phyloP scores from a whole-genome alignment of 2,797 vertebrate genomes.

The Acrossocheilus fasciatus region DNA sequence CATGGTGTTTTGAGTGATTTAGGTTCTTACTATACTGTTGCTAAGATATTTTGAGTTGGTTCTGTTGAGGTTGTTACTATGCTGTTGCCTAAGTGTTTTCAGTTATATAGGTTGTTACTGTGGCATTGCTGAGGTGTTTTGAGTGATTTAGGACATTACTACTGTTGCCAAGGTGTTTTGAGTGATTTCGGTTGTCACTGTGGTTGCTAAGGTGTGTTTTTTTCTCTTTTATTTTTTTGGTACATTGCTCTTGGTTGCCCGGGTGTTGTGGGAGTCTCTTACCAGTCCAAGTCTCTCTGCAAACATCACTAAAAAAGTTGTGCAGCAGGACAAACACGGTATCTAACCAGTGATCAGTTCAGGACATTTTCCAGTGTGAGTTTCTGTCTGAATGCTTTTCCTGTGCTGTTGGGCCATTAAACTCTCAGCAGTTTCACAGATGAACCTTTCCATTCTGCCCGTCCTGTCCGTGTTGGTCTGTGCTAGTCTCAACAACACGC shows the following conservation, averaged over 20 bases:
- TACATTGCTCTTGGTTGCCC: not conserved
- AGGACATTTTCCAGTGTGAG: not conserved
- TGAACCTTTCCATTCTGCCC: slow-evolving; percentile 25
- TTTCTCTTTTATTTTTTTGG: no score
- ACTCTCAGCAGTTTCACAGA: slow-evolving; percentile 42
- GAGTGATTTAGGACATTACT: not conserved
- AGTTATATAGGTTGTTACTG: not conserved
- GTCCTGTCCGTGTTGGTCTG: slow-evolving; percentile 20
- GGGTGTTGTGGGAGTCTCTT: not conserved
- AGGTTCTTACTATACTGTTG: not conserved
- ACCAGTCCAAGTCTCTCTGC: slow-evolving; percentile 4
- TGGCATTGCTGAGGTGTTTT: not conserved
- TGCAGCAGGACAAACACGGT: not conserved
- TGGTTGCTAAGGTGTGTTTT: not conserved
- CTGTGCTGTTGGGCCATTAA: slow-evolving; percentile 3
- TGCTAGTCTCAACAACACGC: slow-evolving; percentile 49
- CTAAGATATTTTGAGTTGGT: no score
- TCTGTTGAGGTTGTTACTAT: not conserved
- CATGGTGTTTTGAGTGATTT: not conserved
- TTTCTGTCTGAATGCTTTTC: slow-evolving; percentile 37
- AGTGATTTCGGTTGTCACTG: not conserved
- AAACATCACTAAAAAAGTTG: slow-evolving; percentile 7
- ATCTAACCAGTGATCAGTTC: not conserved
- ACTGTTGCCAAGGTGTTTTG: not conserved
- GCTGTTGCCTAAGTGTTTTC: not conserved